phyloP scores from a whole-genome alignment of 2,888 invertebrate genomes.

The Melinaea marsaeus region DNA sequence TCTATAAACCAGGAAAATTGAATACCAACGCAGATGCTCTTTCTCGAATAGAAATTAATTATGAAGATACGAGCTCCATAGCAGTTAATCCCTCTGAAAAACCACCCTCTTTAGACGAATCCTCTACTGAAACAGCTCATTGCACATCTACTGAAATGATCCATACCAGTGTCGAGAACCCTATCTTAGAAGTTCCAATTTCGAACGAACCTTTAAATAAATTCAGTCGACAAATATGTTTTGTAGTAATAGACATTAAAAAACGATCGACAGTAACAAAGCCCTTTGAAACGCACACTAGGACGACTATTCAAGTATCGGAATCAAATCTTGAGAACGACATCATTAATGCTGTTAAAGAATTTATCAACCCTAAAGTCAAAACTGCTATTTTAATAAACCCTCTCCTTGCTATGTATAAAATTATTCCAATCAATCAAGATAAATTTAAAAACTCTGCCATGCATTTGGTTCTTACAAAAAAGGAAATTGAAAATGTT shows the following conservation, averaged over 20 bases:
- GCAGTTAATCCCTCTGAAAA: no score
- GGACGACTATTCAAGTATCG: constrained; percentile 27
- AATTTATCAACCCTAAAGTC: constrained; percentile 36
- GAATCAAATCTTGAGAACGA: constrained; percentile 33
- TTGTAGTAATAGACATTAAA: constrained; percentile 32
- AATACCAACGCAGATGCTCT: no score
- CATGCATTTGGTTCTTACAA: constrained; percentile 33
- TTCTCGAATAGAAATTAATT: no score
- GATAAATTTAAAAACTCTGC: constrained; percentile 31
- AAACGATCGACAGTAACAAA: constrained; percentile 26
- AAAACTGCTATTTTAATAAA: constrained; percentile 33
- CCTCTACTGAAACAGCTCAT: no score
- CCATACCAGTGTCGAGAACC: no score
- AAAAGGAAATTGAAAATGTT: constrained; percentile 32
- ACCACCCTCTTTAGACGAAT: no score
- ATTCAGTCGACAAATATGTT: constrained; percentile 24
- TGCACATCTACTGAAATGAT: no score
- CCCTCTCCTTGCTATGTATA: constrained; percentile 28
- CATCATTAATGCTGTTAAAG: constrained; percentile 32
- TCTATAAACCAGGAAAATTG: no score
- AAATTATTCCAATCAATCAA: constrained; percentile 33
- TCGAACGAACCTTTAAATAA: constrained; percentile 30
- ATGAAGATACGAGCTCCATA: no score
- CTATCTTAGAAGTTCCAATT: constrained; percentile 9
- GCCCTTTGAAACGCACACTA: constrained; percentile 32